phyloP scores from a whole-genome alignment of 1,140 invertebrate genomes.

The Amphibalanus amphitrite region DNA sequence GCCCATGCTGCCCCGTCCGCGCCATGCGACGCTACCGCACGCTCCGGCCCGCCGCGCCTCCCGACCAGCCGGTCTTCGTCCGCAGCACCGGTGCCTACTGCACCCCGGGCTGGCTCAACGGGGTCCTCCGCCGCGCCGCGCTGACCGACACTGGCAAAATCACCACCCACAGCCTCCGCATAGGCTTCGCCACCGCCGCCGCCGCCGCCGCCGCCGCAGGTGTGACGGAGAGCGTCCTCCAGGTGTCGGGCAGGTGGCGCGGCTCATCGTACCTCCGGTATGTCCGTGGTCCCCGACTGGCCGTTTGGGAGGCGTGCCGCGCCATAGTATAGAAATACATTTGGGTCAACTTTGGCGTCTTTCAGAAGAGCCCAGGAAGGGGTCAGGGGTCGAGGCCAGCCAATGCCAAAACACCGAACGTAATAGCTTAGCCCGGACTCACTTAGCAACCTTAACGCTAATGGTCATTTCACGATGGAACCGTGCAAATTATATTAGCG shows the following conservation, averaged over 20 bases:
- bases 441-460: too few species aligned
- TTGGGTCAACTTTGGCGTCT: too few species aligned
- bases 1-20: neutral
- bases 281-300: constrained; percentile 46
- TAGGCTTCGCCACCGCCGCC: neutral
- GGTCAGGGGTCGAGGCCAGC: too few species aligned
- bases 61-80: neutral
- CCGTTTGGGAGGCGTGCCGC: constrained; percentile 44
- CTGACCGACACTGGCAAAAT: neutral
- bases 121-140: neutral
- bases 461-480: too few species aligned
- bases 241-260: constrained; percentile 25
- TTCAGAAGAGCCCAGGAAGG: too few species aligned
- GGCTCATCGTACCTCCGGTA: constrained; percentile 56
- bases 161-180: neutral
- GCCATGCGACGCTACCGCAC: neutral
- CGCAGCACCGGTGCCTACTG: neutral
- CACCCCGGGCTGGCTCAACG: neutral
- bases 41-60: too few species aligned
- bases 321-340: constrained; percentile 15
- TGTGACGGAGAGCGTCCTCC: constrained; percentile 24
- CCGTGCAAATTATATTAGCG: too few species aligned
- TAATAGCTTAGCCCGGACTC: too few species aligned
- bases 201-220: constrained; percentile 24
- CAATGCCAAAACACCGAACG: too few species aligned